Evolutionary conservation across 1,140 invertebrate genomes (phyloP).

Genomic region (Drosophila subpulchrella): DNA sequence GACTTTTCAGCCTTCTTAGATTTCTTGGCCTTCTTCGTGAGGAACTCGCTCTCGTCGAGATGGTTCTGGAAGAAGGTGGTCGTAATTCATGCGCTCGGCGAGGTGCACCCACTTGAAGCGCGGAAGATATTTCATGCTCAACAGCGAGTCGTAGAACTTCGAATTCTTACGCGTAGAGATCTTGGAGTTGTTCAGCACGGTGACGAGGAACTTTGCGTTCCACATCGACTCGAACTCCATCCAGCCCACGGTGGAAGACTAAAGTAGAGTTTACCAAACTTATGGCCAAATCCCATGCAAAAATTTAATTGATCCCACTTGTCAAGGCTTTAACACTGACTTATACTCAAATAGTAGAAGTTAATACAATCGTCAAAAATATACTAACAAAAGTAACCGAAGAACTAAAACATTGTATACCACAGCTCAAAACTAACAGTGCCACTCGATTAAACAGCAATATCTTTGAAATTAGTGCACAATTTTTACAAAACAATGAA

Average conservation of each 20-base stretch:
- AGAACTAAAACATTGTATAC: too few species aligned
- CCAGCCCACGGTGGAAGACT: constrained; percentile 92
- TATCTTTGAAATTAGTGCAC: too few species aligned
- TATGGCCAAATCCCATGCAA: too few species aligned
- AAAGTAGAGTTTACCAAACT: too few species aligned
- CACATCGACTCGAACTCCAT: constrained; percentile 97
- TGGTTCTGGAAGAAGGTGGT: constrained; percentile 93
- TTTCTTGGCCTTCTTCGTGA: constrained; percentile 85
- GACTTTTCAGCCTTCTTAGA: constrained; percentile 37
- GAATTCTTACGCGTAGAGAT: constrained; percentile 95
- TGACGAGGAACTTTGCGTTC: constrained; percentile 93
- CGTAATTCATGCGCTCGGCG: constrained; percentile 96
- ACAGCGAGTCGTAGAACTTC: constrained; percentile 94
- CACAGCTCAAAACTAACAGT: too few species aligned
- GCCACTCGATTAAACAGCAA: too few species aligned
- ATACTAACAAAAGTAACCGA: too few species aligned
- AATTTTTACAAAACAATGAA: too few species aligned
- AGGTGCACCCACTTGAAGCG: constrained; percentile 98
- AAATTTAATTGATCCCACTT: too few species aligned
- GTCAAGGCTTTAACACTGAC: too few species aligned
- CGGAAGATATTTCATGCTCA: constrained; percentile 98
- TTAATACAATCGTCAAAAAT: too few species aligned
- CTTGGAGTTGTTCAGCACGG: constrained; percentile 92
- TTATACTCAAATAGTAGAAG: too few species aligned
- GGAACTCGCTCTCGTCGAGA: constrained; percentile 91